A percentile compares a stretch with the other conserved stretches of the same genome.
These are phyloP conservation scores for Eurytoma californica DNA, from an alignment of 2,888 invertebrate genomes.

Conservation along the genomic window DNA sequence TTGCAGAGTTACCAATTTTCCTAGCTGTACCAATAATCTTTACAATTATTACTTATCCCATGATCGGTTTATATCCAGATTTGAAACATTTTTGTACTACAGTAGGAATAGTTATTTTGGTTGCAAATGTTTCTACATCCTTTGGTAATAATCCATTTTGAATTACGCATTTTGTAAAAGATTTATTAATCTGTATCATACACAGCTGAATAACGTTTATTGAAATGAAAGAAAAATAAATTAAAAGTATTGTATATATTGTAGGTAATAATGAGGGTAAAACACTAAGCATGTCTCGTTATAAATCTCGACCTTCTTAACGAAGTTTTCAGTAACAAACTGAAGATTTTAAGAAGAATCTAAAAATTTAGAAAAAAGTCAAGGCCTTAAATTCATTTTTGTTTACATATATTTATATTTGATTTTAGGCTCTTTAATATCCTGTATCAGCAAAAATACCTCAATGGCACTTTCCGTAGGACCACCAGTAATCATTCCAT, in stretches of 20 bases:
- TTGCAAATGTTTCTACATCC: slow-evolving; percentile 91
- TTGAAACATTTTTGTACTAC: slow-evolving; percentile 84
- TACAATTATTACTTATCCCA: slow-evolving; percentile 89
- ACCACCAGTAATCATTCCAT: slow-evolving; percentile 94
- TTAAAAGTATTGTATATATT: too few species aligned
- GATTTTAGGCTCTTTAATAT: slow-evolving; percentile 90
- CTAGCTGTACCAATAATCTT: slow-evolving; percentile 89
- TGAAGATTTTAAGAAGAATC: background rate
- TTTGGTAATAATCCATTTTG: slow-evolving; percentile 80
- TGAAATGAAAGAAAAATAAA: too few species aligned
- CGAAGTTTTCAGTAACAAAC: background rate
- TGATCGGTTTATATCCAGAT: slow-evolving; percentile 88
- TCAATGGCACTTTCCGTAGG: slow-evolving; percentile 94
- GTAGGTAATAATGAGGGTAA: too few species aligned
- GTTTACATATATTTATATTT: background rate
- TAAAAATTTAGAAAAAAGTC: background rate
- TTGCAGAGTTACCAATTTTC: slow-evolving; percentile 93
- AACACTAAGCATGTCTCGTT: too few species aligned
- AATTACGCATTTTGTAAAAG: background rate
- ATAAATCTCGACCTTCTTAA: too few species aligned
- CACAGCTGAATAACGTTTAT: too few species aligned
- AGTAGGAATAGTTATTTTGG: slow-evolving; percentile 85
- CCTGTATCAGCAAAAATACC: slow-evolving; percentile 88
- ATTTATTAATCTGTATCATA: too few species aligned
- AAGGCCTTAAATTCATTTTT: background rate